Evolutionary conservation across 64 coral and sea anemone genomes (phyloP).

Genomic region (Montipora cactus): DNA sequence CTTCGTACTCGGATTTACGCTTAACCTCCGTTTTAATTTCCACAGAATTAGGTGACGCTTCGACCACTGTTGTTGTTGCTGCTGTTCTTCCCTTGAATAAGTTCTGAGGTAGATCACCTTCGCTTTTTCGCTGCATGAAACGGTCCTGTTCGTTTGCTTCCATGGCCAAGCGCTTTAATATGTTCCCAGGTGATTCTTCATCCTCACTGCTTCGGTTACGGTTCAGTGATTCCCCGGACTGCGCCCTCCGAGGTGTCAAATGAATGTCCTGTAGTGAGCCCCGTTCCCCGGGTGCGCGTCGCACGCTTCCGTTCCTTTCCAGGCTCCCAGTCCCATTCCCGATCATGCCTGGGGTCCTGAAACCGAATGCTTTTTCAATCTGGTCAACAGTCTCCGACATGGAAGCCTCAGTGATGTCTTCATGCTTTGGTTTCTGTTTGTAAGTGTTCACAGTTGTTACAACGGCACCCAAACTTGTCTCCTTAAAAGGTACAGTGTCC

Average conservation of each 20-base stretch:
- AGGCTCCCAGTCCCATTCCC: conserved; percentile 31
- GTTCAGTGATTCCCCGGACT: conserved; percentile 40
- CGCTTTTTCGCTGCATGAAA: conserved; percentile 8
- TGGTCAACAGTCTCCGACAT: conserved; percentile 91
- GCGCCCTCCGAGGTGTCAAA: conserved; percentile 13
- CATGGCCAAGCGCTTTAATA: conserved; percentile 21
- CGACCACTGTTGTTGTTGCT: conserved; percentile 18
- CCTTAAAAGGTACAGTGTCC: conserved; percentile 78
- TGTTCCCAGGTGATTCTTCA: conserved; percentile 29
- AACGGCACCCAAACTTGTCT: conserved; percentile 88
- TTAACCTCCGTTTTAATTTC: conserved; percentile 43
- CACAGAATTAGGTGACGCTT: conserved; percentile 36
- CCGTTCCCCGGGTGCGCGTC: neutral
- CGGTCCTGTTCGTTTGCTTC: conserved; percentile 21
- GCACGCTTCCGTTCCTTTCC: conserved; percentile 17
- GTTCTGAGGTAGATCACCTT: conserved; percentile 39
- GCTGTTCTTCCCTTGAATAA: conserved; percentile 3
- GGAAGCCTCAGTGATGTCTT: conserved; percentile 80
- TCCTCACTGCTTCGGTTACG: conserved; percentile 8
- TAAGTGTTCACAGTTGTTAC: conserved; percentile 86
- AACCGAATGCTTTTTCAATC: conserved; percentile 90
- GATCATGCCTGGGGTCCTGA: conserved; percentile 66
- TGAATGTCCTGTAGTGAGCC: conserved; percentile 33
- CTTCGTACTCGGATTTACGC: conserved; percentile 62
- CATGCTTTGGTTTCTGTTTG: conserved; percentile 69